These are phyloP conservation scores for Drosophila ohnishii DNA, from an alignment of 1,140 invertebrate species.

Conservation along the genomic window DNA sequence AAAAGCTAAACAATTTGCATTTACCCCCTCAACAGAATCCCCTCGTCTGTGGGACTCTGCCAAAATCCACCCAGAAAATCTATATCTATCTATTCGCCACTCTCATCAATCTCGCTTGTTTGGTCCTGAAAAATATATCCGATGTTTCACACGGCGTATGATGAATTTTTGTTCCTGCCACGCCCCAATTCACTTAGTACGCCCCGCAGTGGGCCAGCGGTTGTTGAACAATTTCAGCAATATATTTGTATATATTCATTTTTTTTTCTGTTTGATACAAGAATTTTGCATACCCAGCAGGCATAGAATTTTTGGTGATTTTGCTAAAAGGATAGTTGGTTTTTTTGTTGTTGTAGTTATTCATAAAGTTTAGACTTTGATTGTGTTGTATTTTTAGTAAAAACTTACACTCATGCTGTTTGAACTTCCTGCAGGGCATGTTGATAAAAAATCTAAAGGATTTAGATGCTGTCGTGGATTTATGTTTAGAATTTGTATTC, in stretches of 20 bases:
- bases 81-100: background rate
- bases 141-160: slow-evolving; percentile 42
- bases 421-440: background rate
- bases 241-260: slow-evolving; percentile 7
- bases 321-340: slow-evolving; percentile 6
- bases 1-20: slow-evolving; percentile 55
- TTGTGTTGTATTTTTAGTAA: slow-evolving; percentile 8
- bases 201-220: background rate
- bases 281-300: slow-evolving; percentile 15
- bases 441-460: slow-evolving; percentile 3
- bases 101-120: slow-evolving; percentile 31
- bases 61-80: background rate
- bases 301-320: slow-evolving; percentile 1
- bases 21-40: slow-evolving; percentile 5
- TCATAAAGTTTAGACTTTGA: slow-evolving; percentile 8
- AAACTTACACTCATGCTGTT: slow-evolving; percentile 1
- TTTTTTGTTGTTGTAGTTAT: slow-evolving; percentile 1
- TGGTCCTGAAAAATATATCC: slow-evolving; percentile 41
- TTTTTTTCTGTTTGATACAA: slow-evolving; percentile 13
- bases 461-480: background rate
- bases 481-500: background rate
- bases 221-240: slow-evolving; percentile 15
- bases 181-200: slow-evolving; percentile 23
- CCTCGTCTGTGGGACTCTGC: background rate
- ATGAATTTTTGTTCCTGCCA: slow-evolving; percentile 40